These are phyloP conservation scores for Larimichthys crocea DNA, from an alignment of 2,113 vertebrate species.

Conservation along the genomic window DNA sequence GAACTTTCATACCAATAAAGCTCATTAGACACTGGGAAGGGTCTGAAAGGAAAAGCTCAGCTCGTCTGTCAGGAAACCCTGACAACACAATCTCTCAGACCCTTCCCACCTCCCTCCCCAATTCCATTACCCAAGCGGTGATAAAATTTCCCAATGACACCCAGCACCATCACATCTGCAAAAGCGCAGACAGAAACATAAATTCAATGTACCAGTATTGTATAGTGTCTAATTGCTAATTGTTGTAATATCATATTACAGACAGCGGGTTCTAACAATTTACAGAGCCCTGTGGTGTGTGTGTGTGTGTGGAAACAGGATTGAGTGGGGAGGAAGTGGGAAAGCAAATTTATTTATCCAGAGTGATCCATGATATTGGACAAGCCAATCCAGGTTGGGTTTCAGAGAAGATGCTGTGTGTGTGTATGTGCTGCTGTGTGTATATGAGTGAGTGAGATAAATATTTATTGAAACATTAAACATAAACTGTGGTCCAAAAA, in stretches of 20 bases:
- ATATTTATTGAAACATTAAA: background rate
- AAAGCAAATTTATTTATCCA: conserved; percentile 65
- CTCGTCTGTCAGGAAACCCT: conserved; percentile 74
- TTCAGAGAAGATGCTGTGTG: conserved; percentile 38
- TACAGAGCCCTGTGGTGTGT: conserved; percentile 34
- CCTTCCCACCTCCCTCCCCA: conserved; percentile 51
- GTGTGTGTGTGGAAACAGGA: conserved; percentile 7
- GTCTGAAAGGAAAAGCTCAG: conserved; percentile 39
- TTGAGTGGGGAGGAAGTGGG: conserved; percentile 34
- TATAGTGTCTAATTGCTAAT: conserved; percentile 77
- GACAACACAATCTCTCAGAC: conserved; percentile 77
- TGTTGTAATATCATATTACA: conserved; percentile 80
- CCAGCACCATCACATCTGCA: conserved; percentile 67
- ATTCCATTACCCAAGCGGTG: conserved; percentile 80
- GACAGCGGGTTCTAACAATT: conserved; percentile 51
- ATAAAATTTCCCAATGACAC: conserved; percentile 80
- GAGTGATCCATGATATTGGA: conserved; percentile 57
- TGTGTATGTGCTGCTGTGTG: background rate
- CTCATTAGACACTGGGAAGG: conserved; percentile 26
- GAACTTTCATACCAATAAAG: conserved; percentile 45
- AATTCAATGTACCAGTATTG: conserved; percentile 62
- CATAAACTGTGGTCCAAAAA: conserved; percentile 6
- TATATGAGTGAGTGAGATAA: background rate
- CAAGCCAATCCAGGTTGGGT: conserved; percentile 42
- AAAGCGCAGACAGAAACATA: conserved; percentile 71